phyloP scores from a whole-genome alignment of 2,888 invertebrate genomes.

The Hipparchia sbordonii region DNA sequence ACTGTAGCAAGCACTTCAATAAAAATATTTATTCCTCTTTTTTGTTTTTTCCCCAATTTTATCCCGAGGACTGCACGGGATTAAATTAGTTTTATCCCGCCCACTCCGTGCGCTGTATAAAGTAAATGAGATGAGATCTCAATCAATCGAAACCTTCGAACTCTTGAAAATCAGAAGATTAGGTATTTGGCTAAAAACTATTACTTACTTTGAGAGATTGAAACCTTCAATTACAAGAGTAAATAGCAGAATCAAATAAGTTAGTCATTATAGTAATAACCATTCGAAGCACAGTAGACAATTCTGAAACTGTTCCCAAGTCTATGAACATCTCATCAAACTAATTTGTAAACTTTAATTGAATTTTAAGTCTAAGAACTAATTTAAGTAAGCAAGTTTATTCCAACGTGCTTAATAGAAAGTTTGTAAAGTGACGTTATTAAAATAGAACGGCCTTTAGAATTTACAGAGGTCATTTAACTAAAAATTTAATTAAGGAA shows the following conservation, averaged over 20 bases:
- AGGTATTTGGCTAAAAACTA: too few relatives aligned
- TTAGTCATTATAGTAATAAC: not conserved
- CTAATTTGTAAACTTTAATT: constrained; percentile 25
- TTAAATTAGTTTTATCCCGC: too few relatives aligned
- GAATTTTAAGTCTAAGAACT: constrained; percentile 20
- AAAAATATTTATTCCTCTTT: too few relatives aligned
- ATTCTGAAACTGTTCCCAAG: constrained; percentile 12
- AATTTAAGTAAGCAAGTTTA: constrained; percentile 20
- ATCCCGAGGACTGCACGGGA: too few relatives aligned
- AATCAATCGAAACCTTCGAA: too few relatives aligned
- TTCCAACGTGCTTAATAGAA: constrained; percentile 14
- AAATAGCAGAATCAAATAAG: not conserved
- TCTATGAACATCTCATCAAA: constrained; percentile 20
- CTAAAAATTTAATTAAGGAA: constrained; percentile 4
- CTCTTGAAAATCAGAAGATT: too few relatives aligned
- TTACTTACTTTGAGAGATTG: too few relatives aligned
- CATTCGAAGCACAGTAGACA: not conserved
- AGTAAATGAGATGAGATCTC: too few relatives aligned
- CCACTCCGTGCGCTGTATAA: too few relatives aligned
- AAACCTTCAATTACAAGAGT: not conserved
- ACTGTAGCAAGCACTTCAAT: too few relatives aligned
- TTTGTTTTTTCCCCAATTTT: too few relatives aligned
- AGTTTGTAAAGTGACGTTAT: constrained; percentile 18
- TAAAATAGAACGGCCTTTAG: constrained; percentile 11
- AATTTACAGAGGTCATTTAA: constrained; percentile 7